Percentiles rank a stretch among this genome's conserved stretches.
phyloP scores from a whole-genome alignment of 2,113 vertebrate species.

The Erpornis zantholeuca region DNA sequence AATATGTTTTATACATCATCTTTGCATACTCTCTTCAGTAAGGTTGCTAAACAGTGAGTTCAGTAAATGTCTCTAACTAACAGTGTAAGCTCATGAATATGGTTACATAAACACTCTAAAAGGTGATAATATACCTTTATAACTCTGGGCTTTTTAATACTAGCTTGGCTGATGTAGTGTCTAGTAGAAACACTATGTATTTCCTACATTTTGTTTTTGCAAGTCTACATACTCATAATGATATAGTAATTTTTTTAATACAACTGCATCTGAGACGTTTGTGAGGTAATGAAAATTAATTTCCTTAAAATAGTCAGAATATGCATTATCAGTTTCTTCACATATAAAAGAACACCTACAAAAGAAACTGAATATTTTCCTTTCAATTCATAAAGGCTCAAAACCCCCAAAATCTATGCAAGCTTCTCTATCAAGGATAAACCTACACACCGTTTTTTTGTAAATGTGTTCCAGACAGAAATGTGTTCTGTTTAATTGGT shows the following conservation, averaged over 20 bases:
- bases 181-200: background rate
- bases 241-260: background rate
- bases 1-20: background rate
- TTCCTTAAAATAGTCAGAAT: background rate
- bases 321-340: background rate
- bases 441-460: background rate
- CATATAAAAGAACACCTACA: background rate
- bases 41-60: background rate
- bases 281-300: background rate
- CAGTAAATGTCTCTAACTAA: background rate
- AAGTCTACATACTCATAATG: background rate
- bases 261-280: background rate
- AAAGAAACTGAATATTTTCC: background rate
- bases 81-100: background rate
- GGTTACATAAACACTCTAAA: background rate
- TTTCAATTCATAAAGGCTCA: background rate
- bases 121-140: background rate
- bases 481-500: background rate
- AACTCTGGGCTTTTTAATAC: background rate
- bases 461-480: background rate
- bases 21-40: background rate
- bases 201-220: background rate
- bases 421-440: background rate
- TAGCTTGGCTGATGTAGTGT: fast-evolving
- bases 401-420: background rate